These are phyloP conservation scores for Sebastes steindachneri DNA, from an alignment of 2,797 vertebrate species.

Conservation along the genomic window DNA sequence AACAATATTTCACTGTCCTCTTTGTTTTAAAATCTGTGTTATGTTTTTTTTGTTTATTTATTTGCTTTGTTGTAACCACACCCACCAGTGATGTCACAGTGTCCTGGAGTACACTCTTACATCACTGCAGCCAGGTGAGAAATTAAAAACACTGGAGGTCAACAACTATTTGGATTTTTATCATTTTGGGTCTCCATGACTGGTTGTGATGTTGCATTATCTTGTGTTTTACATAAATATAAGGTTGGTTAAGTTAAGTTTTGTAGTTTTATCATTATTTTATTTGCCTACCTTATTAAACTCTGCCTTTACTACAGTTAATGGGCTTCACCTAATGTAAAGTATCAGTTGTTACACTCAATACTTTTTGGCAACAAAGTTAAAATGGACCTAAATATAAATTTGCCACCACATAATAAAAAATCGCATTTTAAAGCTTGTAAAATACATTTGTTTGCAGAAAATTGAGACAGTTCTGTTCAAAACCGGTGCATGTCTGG, in stretches of 20 bases:
- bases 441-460: background rate
- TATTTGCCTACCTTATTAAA: background rate
- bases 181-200: background rate
- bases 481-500: background rate
- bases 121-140: background rate
- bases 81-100: background rate
- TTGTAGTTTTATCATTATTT: background rate
- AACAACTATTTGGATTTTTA: background rate
- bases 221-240: background rate
- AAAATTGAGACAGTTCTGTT: background rate
- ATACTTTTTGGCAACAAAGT: background rate
- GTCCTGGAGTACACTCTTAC: background rate
- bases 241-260: background rate
- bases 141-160: background rate
- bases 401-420: background rate
- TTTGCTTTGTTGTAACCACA: background rate
- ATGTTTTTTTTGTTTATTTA: background rate
- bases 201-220: background rate
- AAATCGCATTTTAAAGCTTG: fast-evolving
- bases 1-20: background rate
- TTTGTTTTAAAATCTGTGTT: background rate
- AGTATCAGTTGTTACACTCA: background rate
- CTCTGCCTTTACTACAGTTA: background rate
- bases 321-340: background rate
- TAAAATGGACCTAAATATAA: background rate